Evolutionary conservation across 2,888 invertebrate genomes (phyloP), one percentile per base, ranked within the genome.

Genomic region (Scaptomyza reducta): DNA sequence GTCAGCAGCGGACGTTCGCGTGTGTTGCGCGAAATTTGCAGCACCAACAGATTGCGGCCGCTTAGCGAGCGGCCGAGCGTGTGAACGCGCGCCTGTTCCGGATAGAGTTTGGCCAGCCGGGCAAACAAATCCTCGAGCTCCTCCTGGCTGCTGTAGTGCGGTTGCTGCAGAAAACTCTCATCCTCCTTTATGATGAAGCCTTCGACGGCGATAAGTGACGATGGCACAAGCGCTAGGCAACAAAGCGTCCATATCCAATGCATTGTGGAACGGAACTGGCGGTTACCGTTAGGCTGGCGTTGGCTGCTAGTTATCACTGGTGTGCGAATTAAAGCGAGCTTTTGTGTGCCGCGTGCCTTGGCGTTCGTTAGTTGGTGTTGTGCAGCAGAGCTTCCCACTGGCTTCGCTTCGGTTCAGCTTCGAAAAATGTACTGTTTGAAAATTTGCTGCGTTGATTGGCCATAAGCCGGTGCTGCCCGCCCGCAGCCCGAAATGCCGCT

Each of bases 1-100:
- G 96, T 95, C 92, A 89, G 94, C 91, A 91, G 93, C 92, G 87
- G 77, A 13, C 91, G 88, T n/a, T 90, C 80, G 7, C 84, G 82
- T 9, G 95, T 95, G 92, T 96, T 95, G 79, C 95, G 94, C 53
- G 95, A 95, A 65, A 96, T 96, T 92, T 98, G 96, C 55, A 92
- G 67, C 0, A 85, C 90, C 93, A 96, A 94, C 61, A 99, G 92
- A 70, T 96, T 95, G 13, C 97, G 93, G 33, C 95, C 95, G 91
- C 96, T 94, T 0, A 96, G 95, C 0, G 97, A 97, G 88, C 96
- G 94, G 0, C 99, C 99, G 49, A 98, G 94, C 6, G 94, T 94
- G 83, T 95, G 94, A 2, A 96, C 92, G 78, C 94, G 94, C 0
- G 95, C 95, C 53, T 96, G 91, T 65, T 94, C 92, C 35, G 97